These are phyloP conservation scores for Herpetotheres cachinnans DNA, from an alignment of 2,113 vertebrate genomes.

Conservation along the genomic window DNA sequence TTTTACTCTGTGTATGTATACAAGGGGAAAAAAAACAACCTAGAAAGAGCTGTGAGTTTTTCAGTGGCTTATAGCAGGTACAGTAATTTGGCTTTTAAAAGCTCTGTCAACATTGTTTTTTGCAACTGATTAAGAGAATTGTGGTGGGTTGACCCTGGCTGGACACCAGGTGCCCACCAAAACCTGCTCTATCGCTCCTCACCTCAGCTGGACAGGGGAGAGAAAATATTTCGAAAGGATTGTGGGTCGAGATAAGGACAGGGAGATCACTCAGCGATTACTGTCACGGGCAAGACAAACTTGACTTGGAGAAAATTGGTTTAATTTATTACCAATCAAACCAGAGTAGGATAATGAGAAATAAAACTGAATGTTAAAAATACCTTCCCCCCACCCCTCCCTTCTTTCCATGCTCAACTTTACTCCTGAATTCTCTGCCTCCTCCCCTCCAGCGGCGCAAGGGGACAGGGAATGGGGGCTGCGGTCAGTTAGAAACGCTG, in stretches of 20 bases:
- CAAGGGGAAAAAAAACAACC: not conserved
- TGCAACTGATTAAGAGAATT: not conserved
- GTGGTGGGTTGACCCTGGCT: not conserved
- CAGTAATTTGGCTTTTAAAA: not conserved
- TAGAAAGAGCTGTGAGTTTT: not conserved
- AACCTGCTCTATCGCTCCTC: not conserved
- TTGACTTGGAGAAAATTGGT: not conserved
- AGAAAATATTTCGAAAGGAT: too few species aligned
- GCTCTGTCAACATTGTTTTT: not conserved
- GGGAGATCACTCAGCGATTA: not conserved
- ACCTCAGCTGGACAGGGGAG: not conserved
- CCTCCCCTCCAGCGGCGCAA: not conserved
- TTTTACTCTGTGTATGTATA: not conserved
- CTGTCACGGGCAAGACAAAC: not conserved
- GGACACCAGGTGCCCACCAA: not conserved
- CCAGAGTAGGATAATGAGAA: not conserved
- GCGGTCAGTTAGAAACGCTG: not conserved
- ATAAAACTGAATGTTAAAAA: not conserved
- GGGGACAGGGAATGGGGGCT: not conserved
- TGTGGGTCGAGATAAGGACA: not conserved
- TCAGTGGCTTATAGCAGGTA: not conserved
- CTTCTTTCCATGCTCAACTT: not conserved
- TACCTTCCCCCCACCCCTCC: not conserved
- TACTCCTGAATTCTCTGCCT: fast-evolving
- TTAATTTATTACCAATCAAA: not conserved